Conservation (phyloP, 2,113 vertebrate genomes). For the Hiodon tergisus region DNA sequence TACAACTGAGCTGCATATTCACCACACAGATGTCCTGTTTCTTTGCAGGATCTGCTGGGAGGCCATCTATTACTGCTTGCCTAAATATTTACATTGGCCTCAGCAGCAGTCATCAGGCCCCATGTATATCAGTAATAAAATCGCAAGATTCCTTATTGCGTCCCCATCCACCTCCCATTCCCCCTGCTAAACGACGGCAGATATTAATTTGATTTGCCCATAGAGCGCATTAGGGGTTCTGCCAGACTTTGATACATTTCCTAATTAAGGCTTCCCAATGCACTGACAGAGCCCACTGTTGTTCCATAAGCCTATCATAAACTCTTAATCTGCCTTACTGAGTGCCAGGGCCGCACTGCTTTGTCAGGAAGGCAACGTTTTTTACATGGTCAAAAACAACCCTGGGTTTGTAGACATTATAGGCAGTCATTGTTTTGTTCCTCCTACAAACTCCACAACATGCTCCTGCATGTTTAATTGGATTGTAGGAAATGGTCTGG, state of each 20-base stretch:
- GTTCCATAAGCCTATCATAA: not conserved
- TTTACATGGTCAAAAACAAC: no score
- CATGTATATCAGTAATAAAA: no score
- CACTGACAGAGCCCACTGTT: not conserved
- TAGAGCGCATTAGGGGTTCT: not conserved
- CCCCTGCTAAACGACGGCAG: not conserved
- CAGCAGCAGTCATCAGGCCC: not conserved
- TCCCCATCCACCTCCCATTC: not conserved
- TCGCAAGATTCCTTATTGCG: no score
- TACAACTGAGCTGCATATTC: no score
- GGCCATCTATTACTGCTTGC: not conserved
- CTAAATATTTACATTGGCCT: slow-evolving; percentile 6
- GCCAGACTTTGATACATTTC: not conserved
- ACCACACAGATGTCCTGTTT: not conserved
- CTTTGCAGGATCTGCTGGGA: not conserved
- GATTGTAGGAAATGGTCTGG: no score
- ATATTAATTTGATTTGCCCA: slow-evolving; percentile 9
- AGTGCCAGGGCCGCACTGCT: not conserved
- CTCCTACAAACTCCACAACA: no score
- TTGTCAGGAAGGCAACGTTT: no score
- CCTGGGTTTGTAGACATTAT: no score
- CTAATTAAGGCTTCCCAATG: slow-evolving; percentile 4
- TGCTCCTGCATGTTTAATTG: no score
- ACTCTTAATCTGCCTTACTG: no score
- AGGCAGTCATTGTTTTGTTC: no score